These are phyloP conservation scores for Tetranychus cinnabarinus DNA, from an alignment of 1,140 invertebrate species.

Conservation along the genomic window DNA sequence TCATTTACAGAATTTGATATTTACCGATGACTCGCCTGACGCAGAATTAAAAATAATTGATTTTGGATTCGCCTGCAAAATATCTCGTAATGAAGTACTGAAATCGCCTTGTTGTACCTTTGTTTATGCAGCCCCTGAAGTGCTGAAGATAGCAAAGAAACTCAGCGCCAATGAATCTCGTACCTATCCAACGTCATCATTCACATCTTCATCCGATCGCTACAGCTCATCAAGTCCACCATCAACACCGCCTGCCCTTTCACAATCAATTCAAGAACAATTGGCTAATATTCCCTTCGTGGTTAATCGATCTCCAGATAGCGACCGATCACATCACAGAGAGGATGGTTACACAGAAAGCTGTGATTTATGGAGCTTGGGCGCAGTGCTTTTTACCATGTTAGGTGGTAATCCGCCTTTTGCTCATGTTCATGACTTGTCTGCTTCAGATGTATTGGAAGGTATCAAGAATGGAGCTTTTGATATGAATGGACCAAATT, in stretches of 20 bases:
- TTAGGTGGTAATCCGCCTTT: constrained; percentile 61
- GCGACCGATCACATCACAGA: constrained; percentile 45
- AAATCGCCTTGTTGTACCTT: constrained; percentile 66
- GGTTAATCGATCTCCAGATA: constrained; percentile 31
- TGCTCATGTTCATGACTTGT: constrained; percentile 40
- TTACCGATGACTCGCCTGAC: constrained; percentile 31
- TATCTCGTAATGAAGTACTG: constrained; percentile 28
- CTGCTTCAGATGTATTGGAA: constrained; percentile 43
- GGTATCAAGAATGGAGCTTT: constrained; percentile 52
- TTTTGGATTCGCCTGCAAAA: constrained; percentile 61
- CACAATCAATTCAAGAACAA: not conserved
- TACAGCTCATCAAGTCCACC: not conserved
- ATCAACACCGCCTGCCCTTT: not conserved
- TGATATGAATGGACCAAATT: constrained; percentile 39
- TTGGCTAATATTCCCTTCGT: not conserved
- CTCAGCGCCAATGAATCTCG: not conserved
- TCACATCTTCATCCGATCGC: constrained; percentile 1
- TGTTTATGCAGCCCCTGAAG: constrained; percentile 74
- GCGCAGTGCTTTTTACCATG: constrained; percentile 73
- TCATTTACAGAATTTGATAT: constrained; percentile 31
- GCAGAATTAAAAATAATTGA: constrained; percentile 58
- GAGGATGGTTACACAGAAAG: constrained; percentile 53
- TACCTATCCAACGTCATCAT: not conserved
- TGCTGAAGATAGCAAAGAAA: constrained; percentile 31
- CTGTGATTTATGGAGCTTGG: constrained; percentile 78